Evolutionary conservation across 2,888 invertebrate species (phyloP), one percentile per base, ranked within the genome.

Genomic region (Conus canariensis): DNA sequence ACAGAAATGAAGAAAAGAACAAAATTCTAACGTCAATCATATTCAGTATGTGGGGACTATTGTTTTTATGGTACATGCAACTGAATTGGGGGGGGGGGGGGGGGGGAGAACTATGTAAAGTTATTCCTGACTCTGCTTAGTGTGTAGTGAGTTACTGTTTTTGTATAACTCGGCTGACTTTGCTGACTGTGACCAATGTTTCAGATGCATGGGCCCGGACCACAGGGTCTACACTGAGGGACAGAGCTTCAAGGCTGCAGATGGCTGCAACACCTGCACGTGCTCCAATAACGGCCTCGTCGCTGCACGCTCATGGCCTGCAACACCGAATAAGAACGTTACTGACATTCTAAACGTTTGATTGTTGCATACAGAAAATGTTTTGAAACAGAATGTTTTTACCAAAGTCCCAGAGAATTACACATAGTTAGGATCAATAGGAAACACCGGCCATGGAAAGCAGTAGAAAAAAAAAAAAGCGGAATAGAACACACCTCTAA

Each of bases 191-290:
- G 45, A 45, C 4, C 45, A 45, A 45, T 45, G 45, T 30, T 30
- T 16, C 74, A 77, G 86, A 86, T 90, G 90, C 77, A 86, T 86
- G 86, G 86, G 67, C 6, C 45, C 86, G 16, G 67, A 86, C 45
- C 30, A 60, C 45, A n/a, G 86, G 19, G 67, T 86, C 60, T 60
- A 86, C 45, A 67, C 9, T 7, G 67, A 67, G 16, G 86, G 86
- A 2, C 59, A 87, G n/a, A 82, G 64, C 45, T 90, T 87, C 67
- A 80, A 87, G 64, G 87, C 87, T 0, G 59, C 87, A 6, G 90
- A 90, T 58, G 90, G 87, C 14, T 90, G 90, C 82, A 90, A 90
- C 87, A 90, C 90, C 67, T 90, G 90, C 58, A 25, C 19, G 19
- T 90, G 90, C 60, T 19, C 8, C 16, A 45, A 64, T 9, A 67